phyloP scores from a whole-genome alignment of 2,888 invertebrate species.

The Ochropleura leucogaster region DNA sequence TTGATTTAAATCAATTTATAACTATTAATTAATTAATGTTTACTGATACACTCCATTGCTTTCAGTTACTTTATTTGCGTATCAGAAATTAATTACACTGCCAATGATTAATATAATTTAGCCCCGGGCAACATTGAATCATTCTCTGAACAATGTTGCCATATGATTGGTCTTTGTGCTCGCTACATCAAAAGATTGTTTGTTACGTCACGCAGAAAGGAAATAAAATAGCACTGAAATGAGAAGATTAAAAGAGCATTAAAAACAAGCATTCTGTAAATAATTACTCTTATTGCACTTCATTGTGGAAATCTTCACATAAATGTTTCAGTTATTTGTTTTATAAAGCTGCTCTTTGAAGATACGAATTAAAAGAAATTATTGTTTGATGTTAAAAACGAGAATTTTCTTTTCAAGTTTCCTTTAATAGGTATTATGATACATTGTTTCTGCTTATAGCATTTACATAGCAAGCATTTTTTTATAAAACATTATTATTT shows the following conservation, averaged over 20 bases:
- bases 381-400: not conserved
- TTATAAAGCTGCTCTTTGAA: slow-evolving; percentile 19
- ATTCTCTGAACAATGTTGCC: not conserved
- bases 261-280: not conserved
- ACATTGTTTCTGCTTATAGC: not conserved
- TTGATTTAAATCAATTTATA: not conserved
- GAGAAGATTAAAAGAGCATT: not conserved
- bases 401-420: not conserved
- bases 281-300: not conserved
- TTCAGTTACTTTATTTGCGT: slow-evolving; percentile 11
- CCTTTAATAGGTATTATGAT: not conserved
- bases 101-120: slow-evolving; percentile 26
- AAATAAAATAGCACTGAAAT: slow-evolving; percentile 10
- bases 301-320: slow-evolving; percentile 4
- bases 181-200: slow-evolving; percentile 14
- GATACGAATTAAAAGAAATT: slow-evolving; percentile 19
- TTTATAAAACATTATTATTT: not conserved
- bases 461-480: not conserved
- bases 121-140: slow-evolving; percentile 5
- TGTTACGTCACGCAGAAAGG: not conserved
- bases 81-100: slow-evolving; percentile 27
- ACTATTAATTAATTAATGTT: slow-evolving; percentile 5
- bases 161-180: slow-evolving; percentile 7
- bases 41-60: not conserved
- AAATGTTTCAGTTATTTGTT: slow-evolving; percentile 31